phyloP scores from a whole-genome alignment of 1,140 invertebrate genomes.

The Euura saliciscinereae region DNA sequence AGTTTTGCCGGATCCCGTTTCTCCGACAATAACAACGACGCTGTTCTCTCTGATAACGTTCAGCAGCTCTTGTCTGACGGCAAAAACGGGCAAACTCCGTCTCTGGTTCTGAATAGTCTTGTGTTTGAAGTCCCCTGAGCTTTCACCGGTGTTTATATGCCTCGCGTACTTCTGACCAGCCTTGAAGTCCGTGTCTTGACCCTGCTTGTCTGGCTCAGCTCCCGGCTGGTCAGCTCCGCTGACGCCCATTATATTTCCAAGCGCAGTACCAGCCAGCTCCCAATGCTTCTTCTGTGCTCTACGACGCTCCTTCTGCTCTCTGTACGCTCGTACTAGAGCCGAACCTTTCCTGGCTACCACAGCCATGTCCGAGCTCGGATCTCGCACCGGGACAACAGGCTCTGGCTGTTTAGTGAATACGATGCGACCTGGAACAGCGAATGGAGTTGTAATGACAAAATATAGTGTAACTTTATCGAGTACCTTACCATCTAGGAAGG shows the following conservation, averaged over 20 bases:
- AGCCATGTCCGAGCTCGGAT: conserved; percentile 98
- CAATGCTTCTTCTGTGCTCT: conserved; percentile 99
- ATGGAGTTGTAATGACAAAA: conserved; percentile 9
- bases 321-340: conserved; percentile 83
- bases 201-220: conserved; percentile 72
- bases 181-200: conserved; percentile 74
- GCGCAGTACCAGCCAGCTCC: conserved; percentile 95
- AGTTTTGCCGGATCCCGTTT: conserved; percentile 99
- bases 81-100: conserved; percentile 94
- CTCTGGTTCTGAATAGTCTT: conserved; percentile 88
- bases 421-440: conserved; percentile 67
- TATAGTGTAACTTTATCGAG: neutral
- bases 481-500: conserved; percentile 89
- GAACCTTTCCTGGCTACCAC: conserved; percentile 96
- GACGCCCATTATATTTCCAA: conserved; percentile 96
- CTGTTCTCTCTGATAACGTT: conserved; percentile 95
- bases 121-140: conserved; percentile 85
- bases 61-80: conserved; percentile 90
- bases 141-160: conserved; percentile 81
- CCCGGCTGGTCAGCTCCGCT: conserved; percentile 67
- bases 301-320: conserved; percentile 95
- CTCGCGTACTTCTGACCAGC: conserved; percentile 96
- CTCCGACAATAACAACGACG: conserved; percentile 96
- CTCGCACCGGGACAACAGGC: conserved; percentile 71
- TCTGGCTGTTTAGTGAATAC: conserved; percentile 99